phyloP scores from a whole-genome alignment of 2,113 vertebrate genomes.

The Mastomys coucha region DNA sequence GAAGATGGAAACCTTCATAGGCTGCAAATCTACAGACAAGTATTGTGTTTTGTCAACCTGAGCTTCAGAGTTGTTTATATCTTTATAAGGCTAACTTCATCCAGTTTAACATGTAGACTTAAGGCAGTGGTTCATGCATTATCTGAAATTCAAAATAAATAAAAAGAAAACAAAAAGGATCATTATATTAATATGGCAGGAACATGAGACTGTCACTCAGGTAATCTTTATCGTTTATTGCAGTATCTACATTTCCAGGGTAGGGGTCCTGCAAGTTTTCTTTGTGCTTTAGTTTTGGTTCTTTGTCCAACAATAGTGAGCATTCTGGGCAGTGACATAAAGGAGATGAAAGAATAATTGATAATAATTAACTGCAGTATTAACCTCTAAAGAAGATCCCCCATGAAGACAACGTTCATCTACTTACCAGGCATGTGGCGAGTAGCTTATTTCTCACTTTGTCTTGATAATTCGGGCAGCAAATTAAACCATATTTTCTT shows the following conservation, averaged over 20 bases:
- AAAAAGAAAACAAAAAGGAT: too few species aligned
- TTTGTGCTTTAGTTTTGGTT: neutral
- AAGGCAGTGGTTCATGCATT: too few species aligned
- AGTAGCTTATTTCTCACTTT: neutral
- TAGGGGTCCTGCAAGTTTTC: neutral
- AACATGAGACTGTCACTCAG: neutral
- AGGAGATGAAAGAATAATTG: neutral
- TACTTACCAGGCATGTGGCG: neutral
- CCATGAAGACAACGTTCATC: neutral
- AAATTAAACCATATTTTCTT: neutral
- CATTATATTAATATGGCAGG: neutral
- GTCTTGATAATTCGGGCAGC: neutral
- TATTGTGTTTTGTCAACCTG: too few species aligned
- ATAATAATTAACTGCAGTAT: neutral
- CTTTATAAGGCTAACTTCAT: too few species aligned
- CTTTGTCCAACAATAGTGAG: neutral
- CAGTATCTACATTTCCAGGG: neutral
- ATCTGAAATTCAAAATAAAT: too few species aligned
- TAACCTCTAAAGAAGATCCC: neutral
- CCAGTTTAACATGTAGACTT: too few species aligned
- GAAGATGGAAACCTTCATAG: too few species aligned
- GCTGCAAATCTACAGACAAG: too few species aligned
- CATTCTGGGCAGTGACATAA: neutral
- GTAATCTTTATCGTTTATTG: neutral
- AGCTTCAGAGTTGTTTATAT: too few species aligned